Base-by-base conservation (phyloP, 1,140 invertebrate species). In the Dendroctonus ponderosae region DNA sequence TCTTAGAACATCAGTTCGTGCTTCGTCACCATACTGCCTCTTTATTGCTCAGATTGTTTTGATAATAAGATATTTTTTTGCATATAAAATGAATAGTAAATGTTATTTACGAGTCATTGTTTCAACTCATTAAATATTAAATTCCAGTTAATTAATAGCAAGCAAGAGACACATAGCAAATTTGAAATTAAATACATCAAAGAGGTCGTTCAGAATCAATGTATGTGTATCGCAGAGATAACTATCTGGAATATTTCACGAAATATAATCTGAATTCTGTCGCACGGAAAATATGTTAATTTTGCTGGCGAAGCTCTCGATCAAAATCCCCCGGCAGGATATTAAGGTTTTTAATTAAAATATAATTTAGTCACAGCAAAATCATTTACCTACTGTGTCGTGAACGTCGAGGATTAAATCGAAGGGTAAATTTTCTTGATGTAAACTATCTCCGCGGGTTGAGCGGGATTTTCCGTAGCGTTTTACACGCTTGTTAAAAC, bases 311-410 rank as follows among this genome's bases (percentile, higher is more conserved):
- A 26, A n/a, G 58, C 58, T 48, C 58, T 49, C 58, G 58, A 60
- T 60, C 15, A 39, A 60, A 60, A 60, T 60, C 43, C 8, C 58
- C 7, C 44, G 58, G 7, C 12, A 39, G n/a, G 58, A 60, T 60
- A 48, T 60, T 60, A 60, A 49, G 7, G 8, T 60, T 60, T 60
- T 49, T 60, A 60, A 60, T 60, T 60, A 60, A 60, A 60, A 60
- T 60, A 60, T 60, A 60, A 60, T 60, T 60, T 60, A 48, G 58
- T 60, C 49, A n/a, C 58, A 49, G 42, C 15, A 39, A 60, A 60
- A 60, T 37, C 43, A 46, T 60, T 60, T 60, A 60, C 44, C 15
- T 38, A 60, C 58, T 49, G 58, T 60, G 39, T 12, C 58, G 58
- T 60, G 42, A 60, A 49, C 7, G 15, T 9, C 46, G 37, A 44